phyloP scores from a whole-genome alignment of 2,797 vertebrate species.

The Myotis vivesi region DNA sequence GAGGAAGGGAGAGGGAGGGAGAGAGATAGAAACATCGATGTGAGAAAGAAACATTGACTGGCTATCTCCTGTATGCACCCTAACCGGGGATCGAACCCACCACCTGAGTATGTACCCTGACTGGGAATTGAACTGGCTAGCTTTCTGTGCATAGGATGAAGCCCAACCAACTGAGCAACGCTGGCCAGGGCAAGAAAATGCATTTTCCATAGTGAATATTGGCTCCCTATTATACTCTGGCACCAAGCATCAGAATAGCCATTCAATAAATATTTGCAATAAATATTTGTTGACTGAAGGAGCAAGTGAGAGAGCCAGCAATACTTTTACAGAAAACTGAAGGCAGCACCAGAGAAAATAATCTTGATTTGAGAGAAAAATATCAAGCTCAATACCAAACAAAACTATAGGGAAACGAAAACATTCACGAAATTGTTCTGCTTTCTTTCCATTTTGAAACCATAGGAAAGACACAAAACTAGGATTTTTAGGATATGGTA shows the following conservation, averaged over 20 bases:
- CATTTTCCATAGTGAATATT: neutral
- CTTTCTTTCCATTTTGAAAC: neutral
- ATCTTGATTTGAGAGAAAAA: neutral
- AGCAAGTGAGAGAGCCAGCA: neutral
- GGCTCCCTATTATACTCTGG: neutral
- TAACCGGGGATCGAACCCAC: too few relatives aligned
- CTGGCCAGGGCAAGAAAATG: too few relatives aligned
- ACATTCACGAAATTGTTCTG: neutral
- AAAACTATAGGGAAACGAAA: neutral
- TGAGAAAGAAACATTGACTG: too few relatives aligned
- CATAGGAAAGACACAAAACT: neutral
- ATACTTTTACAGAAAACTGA: neutral
- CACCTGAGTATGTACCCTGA: too few relatives aligned
- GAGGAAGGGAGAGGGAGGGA: too few relatives aligned
- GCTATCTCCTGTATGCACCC: too few relatives aligned
- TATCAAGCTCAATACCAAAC: neutral
- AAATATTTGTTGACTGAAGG: too few relatives aligned
- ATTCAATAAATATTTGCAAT: neutral
- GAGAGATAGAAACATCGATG: too few relatives aligned
- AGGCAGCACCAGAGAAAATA: neutral
- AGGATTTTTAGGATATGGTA: neutral
- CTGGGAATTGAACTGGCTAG: too few relatives aligned
- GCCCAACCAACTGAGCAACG: too few relatives aligned
- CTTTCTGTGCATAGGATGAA: too few relatives aligned
- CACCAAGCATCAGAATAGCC: neutral